These are phyloP conservation scores for Seriola aureovittata DNA, from an alignment of 2,113 vertebrate genomes.

Conservation along the genomic window DNA sequence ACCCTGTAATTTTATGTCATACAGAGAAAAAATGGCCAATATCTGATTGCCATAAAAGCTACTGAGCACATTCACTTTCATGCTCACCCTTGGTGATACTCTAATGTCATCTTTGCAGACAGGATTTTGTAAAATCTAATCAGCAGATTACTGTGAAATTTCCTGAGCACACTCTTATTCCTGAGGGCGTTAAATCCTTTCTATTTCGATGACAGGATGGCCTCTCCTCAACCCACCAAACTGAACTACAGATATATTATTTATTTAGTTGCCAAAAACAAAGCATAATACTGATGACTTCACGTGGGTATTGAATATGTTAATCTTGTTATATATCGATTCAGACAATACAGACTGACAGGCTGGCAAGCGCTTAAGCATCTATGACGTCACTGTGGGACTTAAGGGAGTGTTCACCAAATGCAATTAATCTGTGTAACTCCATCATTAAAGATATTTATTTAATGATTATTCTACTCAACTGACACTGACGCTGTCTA, in stretches of 20 bases:
- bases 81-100: not conserved
- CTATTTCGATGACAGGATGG: not conserved
- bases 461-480: slow-evolving; percentile 43
- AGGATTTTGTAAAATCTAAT: not conserved
- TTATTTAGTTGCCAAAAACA: not conserved
- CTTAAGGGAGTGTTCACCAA: slow-evolving; percentile 17
- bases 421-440: slow-evolving; percentile 31
- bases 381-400: slow-evolving; percentile 24
- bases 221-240: not conserved
- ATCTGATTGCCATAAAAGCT: not conserved
- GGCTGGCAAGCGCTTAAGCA: slow-evolving; percentile 9
- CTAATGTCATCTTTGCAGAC: not conserved
- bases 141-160: not conserved
- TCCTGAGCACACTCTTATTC: not conserved
- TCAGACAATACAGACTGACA: slow-evolving; percentile 3
- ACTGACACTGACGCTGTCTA: slow-evolving; percentile 15
- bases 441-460: slow-evolving; percentile 24
- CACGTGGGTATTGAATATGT: not conserved
- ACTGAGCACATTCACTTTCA: not conserved
- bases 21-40: not conserved
- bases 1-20: not conserved
- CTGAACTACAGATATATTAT: not conserved
- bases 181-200: not conserved
- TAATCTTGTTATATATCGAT: slow-evolving; percentile 23
- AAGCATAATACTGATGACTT: not conserved